Evolutionary conservation across 2,113 vertebrate species (phyloP).

Genomic region (Rhinolophus ferrumequinum): DNA sequence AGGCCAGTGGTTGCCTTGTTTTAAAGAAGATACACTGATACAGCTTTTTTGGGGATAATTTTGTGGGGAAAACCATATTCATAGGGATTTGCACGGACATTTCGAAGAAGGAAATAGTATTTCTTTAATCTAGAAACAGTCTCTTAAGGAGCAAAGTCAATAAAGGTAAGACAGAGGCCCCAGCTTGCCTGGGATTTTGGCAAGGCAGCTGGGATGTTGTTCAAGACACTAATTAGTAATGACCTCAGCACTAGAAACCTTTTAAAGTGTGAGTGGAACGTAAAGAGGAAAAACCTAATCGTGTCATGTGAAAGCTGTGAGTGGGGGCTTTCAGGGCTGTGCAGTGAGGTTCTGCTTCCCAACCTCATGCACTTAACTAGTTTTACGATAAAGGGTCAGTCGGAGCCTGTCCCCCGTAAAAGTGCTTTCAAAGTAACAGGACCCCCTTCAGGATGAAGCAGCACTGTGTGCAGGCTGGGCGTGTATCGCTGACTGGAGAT

Average conservation of each 20-base stretch:
- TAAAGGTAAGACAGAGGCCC: background rate
- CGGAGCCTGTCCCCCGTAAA: background rate
- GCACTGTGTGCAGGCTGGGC: fast-evolving
- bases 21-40: background rate
- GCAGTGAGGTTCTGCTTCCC: background rate
- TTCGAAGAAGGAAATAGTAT: background rate
- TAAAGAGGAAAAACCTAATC: background rate
- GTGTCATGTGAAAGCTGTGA: background rate
- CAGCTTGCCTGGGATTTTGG: slow-evolving; percentile 13
- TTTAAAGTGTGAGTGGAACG: background rate
- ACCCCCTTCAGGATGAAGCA: background rate
- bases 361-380: background rate
- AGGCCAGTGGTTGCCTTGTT: background rate
- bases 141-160: background rate
- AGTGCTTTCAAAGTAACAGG: background rate
- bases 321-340: background rate
- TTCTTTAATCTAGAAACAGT: background rate
- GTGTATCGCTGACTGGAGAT: fast-evolving
- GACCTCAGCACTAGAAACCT: slow-evolving; percentile 43
- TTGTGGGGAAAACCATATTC: background rate
- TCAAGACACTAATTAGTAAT: slow-evolving; percentile 1
- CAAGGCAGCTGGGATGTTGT: background rate
- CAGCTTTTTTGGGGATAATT: background rate
- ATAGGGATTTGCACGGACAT: background rate
- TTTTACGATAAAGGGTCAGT: background rate